Evolutionary conservation across 2,797 vertebrate species (phyloP).

Genomic region (Sebastes matsubarae): DNA sequence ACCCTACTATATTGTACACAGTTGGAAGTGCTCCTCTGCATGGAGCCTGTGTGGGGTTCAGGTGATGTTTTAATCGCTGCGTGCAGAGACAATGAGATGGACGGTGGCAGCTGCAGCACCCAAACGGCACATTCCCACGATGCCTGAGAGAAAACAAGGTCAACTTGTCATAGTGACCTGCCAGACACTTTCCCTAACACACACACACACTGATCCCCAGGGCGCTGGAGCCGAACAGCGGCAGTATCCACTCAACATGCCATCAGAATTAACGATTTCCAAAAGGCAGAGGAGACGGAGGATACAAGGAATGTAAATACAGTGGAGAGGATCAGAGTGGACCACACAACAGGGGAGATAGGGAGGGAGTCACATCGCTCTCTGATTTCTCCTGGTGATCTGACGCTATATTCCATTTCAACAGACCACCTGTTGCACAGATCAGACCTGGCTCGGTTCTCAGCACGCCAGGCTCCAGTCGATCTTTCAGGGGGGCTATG

Average conservation of each 20-base stretch:
- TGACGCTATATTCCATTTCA: constrained; percentile 56
- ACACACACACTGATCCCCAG: constrained; percentile 20
- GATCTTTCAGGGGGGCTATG: constrained; percentile 19
- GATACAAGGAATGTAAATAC: constrained; percentile 69
- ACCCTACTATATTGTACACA: background rate
- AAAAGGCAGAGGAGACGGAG: constrained; percentile 45
- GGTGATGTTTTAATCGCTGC: constrained; percentile 52
- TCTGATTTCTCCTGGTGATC: constrained; percentile 47
- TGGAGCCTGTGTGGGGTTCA: constrained; percentile 12
- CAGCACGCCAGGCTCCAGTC: constrained; percentile 32
- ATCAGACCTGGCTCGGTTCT: constrained; percentile 55
- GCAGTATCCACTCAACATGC: constrained; percentile 55
- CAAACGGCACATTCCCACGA: constrained; percentile 66
- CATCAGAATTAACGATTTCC: constrained; percentile 61
- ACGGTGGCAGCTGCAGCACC: constrained; percentile 69
- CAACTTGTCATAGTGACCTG: constrained; percentile 50
- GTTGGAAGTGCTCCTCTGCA: background rate
- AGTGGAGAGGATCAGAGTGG: constrained; percentile 53
- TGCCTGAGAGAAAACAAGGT: constrained; percentile 65
- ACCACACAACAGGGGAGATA: constrained; percentile 65
- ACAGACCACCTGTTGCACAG: constrained; percentile 65
- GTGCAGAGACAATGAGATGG: constrained; percentile 58
- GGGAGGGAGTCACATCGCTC: constrained; percentile 33
- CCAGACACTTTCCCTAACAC: constrained; percentile 55
- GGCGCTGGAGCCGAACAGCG: constrained; percentile 43